Conservation (phyloP, 2,888 invertebrate genomes). For the Leptinotarsa rubiginosa region DNA sequence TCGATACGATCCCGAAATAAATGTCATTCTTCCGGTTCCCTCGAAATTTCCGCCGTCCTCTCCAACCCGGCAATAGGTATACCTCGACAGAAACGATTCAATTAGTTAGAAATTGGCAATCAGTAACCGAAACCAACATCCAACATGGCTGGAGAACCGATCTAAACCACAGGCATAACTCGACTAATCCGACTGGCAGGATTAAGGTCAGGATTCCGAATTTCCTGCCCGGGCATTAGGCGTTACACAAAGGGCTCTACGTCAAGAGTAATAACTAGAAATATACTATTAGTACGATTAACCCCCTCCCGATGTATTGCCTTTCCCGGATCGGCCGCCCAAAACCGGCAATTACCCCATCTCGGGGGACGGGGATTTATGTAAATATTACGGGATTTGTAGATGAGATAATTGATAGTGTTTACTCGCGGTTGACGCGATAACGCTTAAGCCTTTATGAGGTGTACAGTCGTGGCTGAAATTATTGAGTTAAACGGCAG, state of each 20-base stretch:
- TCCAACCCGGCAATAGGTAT: not conserved
- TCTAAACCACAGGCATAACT: constrained; percentile 17
- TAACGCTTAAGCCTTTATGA: not conserved
- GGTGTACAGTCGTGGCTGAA: not conserved
- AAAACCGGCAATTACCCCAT: constrained; percentile 46
- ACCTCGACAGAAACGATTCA: not conserved
- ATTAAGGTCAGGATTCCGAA: constrained; percentile 33
- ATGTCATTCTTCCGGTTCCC: not conserved
- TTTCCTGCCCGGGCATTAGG: constrained; percentile 28
- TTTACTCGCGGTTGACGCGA: constrained; percentile 39
- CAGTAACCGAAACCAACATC: constrained; percentile 16
- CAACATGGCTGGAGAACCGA: constrained; percentile 15
- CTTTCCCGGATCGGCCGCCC: constrained; percentile 15
- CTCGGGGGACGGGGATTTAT: constrained; percentile 54
- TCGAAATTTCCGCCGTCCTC: not conserved
- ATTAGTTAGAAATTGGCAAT: constrained; percentile 15
- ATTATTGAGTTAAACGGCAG: not conserved
- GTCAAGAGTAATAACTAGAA: constrained; percentile 38
- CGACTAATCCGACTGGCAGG: constrained; percentile 1
- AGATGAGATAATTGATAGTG: constrained; percentile 60
- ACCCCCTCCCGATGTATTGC: constrained; percentile 10
- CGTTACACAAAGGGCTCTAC: constrained; percentile 35
- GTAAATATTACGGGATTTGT: constrained; percentile 58
- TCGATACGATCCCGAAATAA: not conserved
- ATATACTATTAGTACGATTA: constrained; percentile 29